Percentiles rank a stretch among this genome's conserved stretches.
Conservation (phyloP, 2,113 vertebrate species). For the Sigmodon hispidus region DNA sequence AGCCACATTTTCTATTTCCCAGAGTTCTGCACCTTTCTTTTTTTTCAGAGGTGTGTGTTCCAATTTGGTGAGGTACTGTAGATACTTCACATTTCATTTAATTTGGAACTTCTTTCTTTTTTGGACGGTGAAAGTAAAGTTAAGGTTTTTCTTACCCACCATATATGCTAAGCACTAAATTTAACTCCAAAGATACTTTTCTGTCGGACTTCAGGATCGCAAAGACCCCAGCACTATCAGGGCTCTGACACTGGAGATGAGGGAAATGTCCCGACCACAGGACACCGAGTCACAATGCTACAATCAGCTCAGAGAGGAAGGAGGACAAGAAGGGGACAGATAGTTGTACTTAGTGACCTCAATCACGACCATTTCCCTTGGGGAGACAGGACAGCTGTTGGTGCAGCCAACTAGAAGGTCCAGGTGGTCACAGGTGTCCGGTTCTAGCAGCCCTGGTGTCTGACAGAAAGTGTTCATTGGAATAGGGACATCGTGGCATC, state of each 20-base stretch:
- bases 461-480: background rate
- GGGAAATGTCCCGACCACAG: background rate
- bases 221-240: conserved; percentile 17
- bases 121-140: conserved; percentile 22
- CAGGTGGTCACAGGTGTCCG: conserved; percentile 47
- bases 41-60: conserved; percentile 71
- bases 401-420: conserved; percentile 47
- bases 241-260: background rate
- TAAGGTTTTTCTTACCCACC: conserved; percentile 55
- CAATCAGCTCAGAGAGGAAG: conserved; percentile 63
- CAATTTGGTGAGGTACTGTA: conserved; percentile 45
- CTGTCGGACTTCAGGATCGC: conserved; percentile 62
- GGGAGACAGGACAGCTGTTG: conserved; percentile 17
- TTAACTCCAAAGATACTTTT: conserved; percentile 64
- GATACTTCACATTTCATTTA: conserved; percentile 26
- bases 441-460: conserved; percentile 33
- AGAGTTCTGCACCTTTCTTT: conserved; percentile 73
- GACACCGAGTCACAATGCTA: background rate
- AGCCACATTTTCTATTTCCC: conserved; percentile 48
- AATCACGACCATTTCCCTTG: conserved; percentile 39
- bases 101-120: conserved; percentile 58
- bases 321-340: conserved; percentile 47
- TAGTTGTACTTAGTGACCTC: conserved; percentile 47
- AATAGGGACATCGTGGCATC: conserved; percentile 29
- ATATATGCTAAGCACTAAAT: conserved; percentile 63